Conservation (phyloP, 2,888 invertebrate genomes). For the Cerastis rubricosa region DNA sequence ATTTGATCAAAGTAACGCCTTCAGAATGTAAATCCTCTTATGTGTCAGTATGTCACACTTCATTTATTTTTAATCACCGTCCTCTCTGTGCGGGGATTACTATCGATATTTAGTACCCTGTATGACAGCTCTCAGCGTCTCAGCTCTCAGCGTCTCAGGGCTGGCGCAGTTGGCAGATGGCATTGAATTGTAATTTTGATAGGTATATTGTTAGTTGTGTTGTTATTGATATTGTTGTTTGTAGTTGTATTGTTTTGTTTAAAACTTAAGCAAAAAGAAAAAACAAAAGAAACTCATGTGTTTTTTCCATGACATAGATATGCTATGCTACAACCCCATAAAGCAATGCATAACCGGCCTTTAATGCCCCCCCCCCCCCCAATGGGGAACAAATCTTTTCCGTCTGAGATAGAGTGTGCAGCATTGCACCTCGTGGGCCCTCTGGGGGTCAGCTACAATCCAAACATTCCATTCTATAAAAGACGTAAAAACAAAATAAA, state of each 20-base stretch:
- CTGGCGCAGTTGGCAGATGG: conserved; percentile 18
- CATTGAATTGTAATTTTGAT: too few species aligned
- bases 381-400: not conserved
- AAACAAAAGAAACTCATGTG: too few species aligned
- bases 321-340: not conserved
- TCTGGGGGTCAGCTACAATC: not conserved
- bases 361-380: not conserved
- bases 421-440: not conserved
- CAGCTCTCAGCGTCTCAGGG: conserved; percentile 55
- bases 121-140: conserved; percentile 42
- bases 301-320: not conserved
- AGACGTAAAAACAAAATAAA: too few species aligned
- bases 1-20: conserved; percentile 27
- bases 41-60: conserved; percentile 70
- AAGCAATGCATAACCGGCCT: not conserved
- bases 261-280: too few species aligned
- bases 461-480: too few species aligned
- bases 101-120: conserved; percentile 34
- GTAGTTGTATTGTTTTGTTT: too few species aligned
- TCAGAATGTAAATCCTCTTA: conserved; percentile 42
- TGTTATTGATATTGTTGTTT: too few species aligned
- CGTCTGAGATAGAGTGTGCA: not conserved
- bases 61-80: conserved; percentile 84
- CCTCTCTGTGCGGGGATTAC: conserved; percentile 47
- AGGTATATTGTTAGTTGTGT: not conserved